These are phyloP conservation scores for Styela plicata DNA, from an alignment of 23 tunicate species.

Conservation along the genomic window DNA sequence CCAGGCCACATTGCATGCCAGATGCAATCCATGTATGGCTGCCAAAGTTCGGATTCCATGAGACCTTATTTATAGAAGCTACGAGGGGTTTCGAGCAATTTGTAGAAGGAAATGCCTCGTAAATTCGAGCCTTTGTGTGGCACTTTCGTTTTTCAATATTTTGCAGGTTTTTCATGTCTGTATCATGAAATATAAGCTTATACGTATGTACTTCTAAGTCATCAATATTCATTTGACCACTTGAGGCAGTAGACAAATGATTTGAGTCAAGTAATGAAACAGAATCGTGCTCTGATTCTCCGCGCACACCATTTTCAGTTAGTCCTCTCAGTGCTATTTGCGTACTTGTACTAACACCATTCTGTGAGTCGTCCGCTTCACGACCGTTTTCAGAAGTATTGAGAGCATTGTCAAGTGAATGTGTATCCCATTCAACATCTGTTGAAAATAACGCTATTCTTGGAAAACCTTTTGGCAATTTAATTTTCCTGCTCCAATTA, in stretches of 20 bases:
- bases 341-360: background rate
- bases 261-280: background rate
- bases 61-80: conserved; percentile 42
- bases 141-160: background rate
- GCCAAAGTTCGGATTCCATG: conserved; percentile 74
- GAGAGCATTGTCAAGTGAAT: too few species aligned
- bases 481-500: conserved; percentile 21
- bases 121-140: conserved; percentile 21
- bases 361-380: background rate
- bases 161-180: background rate
- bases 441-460: background rate
- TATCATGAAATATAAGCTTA: background rate
- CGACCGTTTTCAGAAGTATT: background rate
- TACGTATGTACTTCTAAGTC: background rate
- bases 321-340: background rate
- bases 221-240: background rate
- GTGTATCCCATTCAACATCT: background rate
- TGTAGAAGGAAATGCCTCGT: conserved; percentile 53
- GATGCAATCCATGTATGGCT: conserved; percentile 77
- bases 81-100: conserved; percentile 23
- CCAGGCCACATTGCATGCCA: conserved; percentile 63
- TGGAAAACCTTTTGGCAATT: background rate
- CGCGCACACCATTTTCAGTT: background rate
- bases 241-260: background rate
- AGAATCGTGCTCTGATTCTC: background rate